Base-by-base conservation (phyloP, 2,113 vertebrate genomes). In the Sapajus apella region DNA sequence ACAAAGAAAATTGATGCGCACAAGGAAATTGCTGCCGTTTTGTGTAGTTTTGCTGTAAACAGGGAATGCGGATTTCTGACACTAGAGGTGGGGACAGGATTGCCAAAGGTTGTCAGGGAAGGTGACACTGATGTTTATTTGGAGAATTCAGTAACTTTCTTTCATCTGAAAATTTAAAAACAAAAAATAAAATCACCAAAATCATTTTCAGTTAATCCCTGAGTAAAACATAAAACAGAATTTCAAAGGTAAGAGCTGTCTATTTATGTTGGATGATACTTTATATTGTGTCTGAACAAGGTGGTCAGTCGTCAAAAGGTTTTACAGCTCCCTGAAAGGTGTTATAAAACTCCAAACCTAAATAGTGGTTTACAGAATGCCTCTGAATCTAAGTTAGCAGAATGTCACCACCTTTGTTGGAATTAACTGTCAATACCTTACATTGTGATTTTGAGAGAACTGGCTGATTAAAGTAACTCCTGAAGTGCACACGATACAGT, bases 211-310 rank as follows among this genome's bases (percentile, higher is more conserved):
- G 23, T 92, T 20, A 40, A 43, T 81, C 40, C 18, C 30, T 93
- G n/a, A 91, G 27, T 76, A 95, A 87, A 81, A 96, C 96, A 11
- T 94, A 95, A 96, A 95, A 79, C 14, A 81, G 70, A 76, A 50
- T 21, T 80, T 95, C 30, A 87, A 76, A 97, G 92, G 37, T 76
- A 89, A 95, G 73, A 82, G 25, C 23, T 87, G 7, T 56, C 23
- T 43, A 8, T 87, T 82, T 90, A 11, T 61, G 25, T 72, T 32
- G 2, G 27, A 3, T 64, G 14, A 45, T 47, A 35, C 45, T 56
- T 89, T 72, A n/a, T 52, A 9, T 75, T 87, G 8, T 47, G 68
- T 16, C 64, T 56, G 12, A 95, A 66, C 21, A 82, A 64, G 9
- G 9, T 52, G 16, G 20, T 77, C 83, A 73, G 23, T 68, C 83